These are phyloP conservation scores for Halcyon smyrnensis DNA, from an alignment of 2,797 vertebrate species.

Conservation along the genomic window DNA sequence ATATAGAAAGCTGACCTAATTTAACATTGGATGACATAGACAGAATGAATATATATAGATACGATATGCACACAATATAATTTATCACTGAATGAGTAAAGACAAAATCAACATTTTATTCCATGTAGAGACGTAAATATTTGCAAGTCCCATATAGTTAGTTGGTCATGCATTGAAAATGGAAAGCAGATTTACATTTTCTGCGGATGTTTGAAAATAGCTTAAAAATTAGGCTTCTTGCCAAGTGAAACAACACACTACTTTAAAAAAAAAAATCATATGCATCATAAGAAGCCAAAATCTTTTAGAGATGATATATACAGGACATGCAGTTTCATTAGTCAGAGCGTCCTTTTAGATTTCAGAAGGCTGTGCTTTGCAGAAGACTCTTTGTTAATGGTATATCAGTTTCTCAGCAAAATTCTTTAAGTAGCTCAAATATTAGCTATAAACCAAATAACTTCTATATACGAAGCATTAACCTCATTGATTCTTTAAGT, in stretches of 20 bases:
- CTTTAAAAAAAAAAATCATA: background rate
- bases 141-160: background rate
- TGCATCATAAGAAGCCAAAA: background rate
- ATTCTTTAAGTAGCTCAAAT: background rate
- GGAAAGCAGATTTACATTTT: background rate
- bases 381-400: background rate
- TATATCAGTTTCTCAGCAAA: background rate
- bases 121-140: background rate
- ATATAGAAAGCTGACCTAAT: background rate
- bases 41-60: background rate
- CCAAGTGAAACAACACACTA: background rate
- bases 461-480: background rate
- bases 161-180: background rate
- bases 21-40: background rate
- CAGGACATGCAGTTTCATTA: background rate
- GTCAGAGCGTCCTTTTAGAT: background rate
- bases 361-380: background rate
- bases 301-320: background rate
- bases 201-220: background rate
- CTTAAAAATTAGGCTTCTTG: background rate
- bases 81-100: background rate
- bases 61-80: background rate
- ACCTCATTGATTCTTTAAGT: background rate
- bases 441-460: background rate
- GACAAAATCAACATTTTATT: constrained; percentile 2